These are phyloP conservation scores for Thrips palmi DNA, from an alignment of 1,140 invertebrate genomes.

Conservation along the genomic window DNA sequence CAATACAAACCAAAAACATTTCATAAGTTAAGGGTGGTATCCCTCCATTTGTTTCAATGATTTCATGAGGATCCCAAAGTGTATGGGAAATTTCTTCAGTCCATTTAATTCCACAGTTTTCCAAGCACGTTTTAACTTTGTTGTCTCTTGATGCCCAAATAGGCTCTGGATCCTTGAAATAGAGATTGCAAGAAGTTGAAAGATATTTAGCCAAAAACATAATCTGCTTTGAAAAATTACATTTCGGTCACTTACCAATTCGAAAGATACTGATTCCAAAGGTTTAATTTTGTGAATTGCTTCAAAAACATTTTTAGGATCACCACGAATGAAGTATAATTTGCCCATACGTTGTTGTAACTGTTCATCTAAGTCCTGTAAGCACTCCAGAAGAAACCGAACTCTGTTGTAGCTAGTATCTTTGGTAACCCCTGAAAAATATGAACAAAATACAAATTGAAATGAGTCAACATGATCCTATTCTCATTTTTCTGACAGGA, in stretches of 20 bases:
- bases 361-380: slow-evolving; percentile 45
- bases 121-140: slow-evolving; percentile 33
- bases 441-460: slow-evolving; percentile 5
- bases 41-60: slow-evolving; percentile 47
- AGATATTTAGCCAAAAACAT: slow-evolving; percentile 1
- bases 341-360: slow-evolving; percentile 34
- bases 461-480: background rate
- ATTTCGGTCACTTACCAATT: slow-evolving; percentile 25
- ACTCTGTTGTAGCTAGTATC: slow-evolving; percentile 45
- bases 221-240: background rate
- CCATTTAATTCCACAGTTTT: slow-evolving; percentile 31
- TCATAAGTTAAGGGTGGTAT: slow-evolving; percentile 53
- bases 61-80: slow-evolving; percentile 42
- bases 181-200: slow-evolving; percentile 8
- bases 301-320: slow-evolving; percentile 40
- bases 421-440: slow-evolving; percentile 33
- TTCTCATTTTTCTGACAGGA: background rate
- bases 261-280: slow-evolving; percentile 37
- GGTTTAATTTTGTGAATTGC: slow-evolving; percentile 33
- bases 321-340: slow-evolving; percentile 40
- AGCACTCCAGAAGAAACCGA: slow-evolving; percentile 46
- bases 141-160: slow-evolving; percentile 44
- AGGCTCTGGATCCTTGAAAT: slow-evolving; percentile 42
- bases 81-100: slow-evolving; percentile 49
- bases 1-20: slow-evolving; percentile 39